These are phyloP conservation scores for Catocala sponsa DNA, from an alignment of 2,888 invertebrate species.

Conservation along the genomic window DNA sequence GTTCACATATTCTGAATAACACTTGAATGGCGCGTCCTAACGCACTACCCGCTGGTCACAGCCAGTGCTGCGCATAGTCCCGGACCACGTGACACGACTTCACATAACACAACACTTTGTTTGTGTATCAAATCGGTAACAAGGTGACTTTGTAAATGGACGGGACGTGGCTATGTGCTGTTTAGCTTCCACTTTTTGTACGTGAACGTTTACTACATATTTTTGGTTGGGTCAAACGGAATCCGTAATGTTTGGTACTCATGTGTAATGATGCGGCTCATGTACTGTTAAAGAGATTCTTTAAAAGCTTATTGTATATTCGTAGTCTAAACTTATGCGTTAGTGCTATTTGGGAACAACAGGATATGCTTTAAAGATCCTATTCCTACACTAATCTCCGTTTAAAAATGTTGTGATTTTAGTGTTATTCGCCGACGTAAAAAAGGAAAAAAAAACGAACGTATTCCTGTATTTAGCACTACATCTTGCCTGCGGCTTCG, in stretches of 20 bases:
- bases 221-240: conserved; percentile 20
- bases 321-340: too few relatives aligned
- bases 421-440: too few relatives aligned
- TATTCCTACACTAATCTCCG: too few relatives aligned
- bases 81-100: conserved; percentile 76
- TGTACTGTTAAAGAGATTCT: background rate
- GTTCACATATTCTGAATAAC: conserved; percentile 85
- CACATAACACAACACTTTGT: conserved; percentile 45
- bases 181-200: conserved; percentile 44
- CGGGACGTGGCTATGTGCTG: conserved; percentile 52
- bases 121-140: conserved; percentile 54
- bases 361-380: too few relatives aligned
- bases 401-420: too few relatives aligned
- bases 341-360: too few relatives aligned
- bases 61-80: conserved; percentile 21
- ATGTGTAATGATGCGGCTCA: background rate
- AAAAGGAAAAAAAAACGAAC: too few relatives aligned
- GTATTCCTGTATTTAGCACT: too few relatives aligned
- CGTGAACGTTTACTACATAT: conserved; percentile 19
- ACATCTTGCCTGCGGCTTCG: too few relatives aligned
- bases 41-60: conserved; percentile 59
- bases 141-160: conserved; percentile 52
- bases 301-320: background rate
- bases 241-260: conserved; percentile 11
- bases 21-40: conserved; percentile 76